Conservation (phyloP, 2,113 vertebrate species). For the Rhombomys opimus region DNA sequence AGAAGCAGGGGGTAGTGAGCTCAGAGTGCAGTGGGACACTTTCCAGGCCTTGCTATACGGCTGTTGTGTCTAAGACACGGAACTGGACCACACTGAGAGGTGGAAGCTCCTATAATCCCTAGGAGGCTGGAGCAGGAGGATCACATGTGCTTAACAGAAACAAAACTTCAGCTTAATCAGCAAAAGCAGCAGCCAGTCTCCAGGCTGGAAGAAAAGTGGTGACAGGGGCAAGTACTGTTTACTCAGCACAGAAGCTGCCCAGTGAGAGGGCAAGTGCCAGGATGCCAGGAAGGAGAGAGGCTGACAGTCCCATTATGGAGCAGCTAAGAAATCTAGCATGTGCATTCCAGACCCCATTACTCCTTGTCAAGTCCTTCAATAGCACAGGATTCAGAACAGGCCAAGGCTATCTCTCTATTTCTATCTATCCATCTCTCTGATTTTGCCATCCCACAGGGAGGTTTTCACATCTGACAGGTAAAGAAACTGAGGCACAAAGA, state of each 20-base stretch:
- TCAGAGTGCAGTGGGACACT: neutral
- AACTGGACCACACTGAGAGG: slow-evolving; percentile 12
- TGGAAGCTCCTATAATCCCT: neutral
- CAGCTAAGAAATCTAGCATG: neutral
- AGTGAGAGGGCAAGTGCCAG: neutral
- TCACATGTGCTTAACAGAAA: slow-evolving; percentile 17
- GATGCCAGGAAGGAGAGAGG: neutral
- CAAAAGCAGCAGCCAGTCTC: neutral
- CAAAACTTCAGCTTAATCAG: neutral
- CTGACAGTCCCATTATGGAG: neutral
- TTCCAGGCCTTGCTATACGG: neutral
- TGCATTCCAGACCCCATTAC: neutral
- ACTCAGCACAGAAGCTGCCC: neutral
- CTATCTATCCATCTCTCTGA: neutral
- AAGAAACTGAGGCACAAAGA: slow-evolving; percentile 10
- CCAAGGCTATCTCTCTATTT: neutral
- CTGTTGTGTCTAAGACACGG: neutral
- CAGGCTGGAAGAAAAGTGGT: neutral
- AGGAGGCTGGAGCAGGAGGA: neutral
- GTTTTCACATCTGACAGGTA: neutral
- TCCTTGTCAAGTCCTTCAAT: neutral
- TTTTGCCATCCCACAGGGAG: neutral
- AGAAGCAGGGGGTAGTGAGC: neutral
- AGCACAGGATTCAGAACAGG: neutral
- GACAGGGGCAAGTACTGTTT: no score